Percentiles rank a stretch among this genome's conserved stretches.
These are phyloP conservation scores for Argyrosomus regius DNA, from an alignment of 2,797 vertebrate genomes.

Conservation along the genomic window DNA sequence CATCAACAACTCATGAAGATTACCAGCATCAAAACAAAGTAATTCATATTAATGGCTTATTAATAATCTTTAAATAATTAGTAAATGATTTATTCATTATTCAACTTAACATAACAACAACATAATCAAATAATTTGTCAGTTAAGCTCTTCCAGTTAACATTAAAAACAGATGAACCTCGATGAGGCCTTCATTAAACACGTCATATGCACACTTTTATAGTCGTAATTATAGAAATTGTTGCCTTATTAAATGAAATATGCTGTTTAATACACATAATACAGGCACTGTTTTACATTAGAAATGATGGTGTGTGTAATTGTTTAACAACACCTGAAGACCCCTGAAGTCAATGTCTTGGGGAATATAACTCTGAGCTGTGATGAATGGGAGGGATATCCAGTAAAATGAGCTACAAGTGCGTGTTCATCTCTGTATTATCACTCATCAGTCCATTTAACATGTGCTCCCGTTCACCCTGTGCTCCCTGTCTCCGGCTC, in stretches of 20 bases:
- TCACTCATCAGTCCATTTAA: conserved; percentile 53
- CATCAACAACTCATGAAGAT: too few relatives aligned
- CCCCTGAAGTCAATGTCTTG: conserved; percentile 3
- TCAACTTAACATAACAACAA: too few relatives aligned
- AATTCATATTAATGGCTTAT: too few relatives aligned
- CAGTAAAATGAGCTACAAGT: conserved; percentile 45
- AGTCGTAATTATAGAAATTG: conserved; percentile 22
- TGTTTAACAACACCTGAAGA: conserved; percentile 37
- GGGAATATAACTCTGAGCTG: background rate
- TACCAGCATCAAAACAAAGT: too few relatives aligned
- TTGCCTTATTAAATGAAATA: conserved; percentile 17
- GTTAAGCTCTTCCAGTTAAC: background rate
- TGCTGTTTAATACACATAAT: conserved; percentile 30
- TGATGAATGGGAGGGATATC: conserved; percentile 34
- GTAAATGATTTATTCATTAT: too few relatives aligned
- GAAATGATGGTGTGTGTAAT: conserved; percentile 31
- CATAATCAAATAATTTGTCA: background rate
- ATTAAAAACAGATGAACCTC: background rate
- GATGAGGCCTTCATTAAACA: background rate
- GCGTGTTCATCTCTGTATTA: conserved; percentile 28
- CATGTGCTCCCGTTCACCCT: conserved; percentile 22
- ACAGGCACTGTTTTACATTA: conserved; percentile 34
- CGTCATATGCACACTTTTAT: conserved; percentile 1
- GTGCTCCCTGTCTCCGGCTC: conserved; percentile 17
- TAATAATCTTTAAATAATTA: too few relatives aligned